phyloP scores from a whole-genome alignment of 2,113 vertebrate genomes.

The Ictalurus furcatus region DNA sequence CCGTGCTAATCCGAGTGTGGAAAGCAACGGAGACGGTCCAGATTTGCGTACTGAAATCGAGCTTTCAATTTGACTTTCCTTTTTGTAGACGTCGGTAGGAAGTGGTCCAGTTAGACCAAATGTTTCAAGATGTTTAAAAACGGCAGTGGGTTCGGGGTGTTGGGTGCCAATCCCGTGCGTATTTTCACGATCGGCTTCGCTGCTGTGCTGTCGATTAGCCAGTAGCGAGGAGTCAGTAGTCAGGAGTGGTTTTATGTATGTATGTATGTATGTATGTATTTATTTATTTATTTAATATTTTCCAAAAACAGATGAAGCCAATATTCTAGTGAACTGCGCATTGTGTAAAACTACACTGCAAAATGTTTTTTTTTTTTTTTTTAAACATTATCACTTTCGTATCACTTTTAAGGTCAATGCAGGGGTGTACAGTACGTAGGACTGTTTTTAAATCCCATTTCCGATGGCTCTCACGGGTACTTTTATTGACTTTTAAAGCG shows the following conservation, averaged over 20 bases:
- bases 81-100: not conserved
- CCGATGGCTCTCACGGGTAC: not conserved
- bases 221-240: not conserved
- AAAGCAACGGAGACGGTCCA: slow-evolving; percentile 12
- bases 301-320: not conserved
- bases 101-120: not conserved
- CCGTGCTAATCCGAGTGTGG: slow-evolving; percentile 21
- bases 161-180: not conserved
- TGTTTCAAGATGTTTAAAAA: not conserved
- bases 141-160: not conserved
- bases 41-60: not conserved
- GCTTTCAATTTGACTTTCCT: not conserved
- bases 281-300: not conserved
- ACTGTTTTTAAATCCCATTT: not conserved
- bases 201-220: not conserved
- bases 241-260: no score
- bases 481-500: not conserved
- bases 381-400: not conserved
- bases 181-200: not conserved
- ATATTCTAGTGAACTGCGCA: not conserved
- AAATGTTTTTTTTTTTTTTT: not conserved
- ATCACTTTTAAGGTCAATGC: no score
- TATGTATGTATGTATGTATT: not conserved
- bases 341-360: not conserved
- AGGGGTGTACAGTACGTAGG: no score